These are phyloP conservation scores for Xerus inauris DNA, from an alignment of 2,113 vertebrate species.

Conservation along the genomic window DNA sequence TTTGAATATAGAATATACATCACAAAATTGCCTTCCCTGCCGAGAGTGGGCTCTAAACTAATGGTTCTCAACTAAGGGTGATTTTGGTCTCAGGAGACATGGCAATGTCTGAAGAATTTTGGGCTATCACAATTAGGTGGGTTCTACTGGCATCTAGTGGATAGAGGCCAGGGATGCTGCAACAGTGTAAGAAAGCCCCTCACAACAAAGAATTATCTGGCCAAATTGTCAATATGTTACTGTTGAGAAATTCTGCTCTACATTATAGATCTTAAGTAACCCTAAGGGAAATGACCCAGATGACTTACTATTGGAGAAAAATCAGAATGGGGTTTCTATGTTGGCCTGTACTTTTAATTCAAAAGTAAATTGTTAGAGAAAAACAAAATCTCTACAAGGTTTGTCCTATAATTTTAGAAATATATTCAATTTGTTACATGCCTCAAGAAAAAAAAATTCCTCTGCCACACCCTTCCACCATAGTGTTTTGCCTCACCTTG, in stretches of 20 bases:
- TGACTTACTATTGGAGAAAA: slow-evolving; percentile 8
- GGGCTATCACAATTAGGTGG: neutral
- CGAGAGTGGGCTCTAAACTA: slow-evolving; percentile 55
- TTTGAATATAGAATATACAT: slow-evolving; percentile 81
- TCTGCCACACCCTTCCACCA: too few species aligned
- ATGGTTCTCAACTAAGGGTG: slow-evolving; percentile 47
- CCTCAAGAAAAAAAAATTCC: slow-evolving; percentile 23
- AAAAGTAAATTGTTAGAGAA: slow-evolving; percentile 31
- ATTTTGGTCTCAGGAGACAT: slow-evolving; percentile 9
- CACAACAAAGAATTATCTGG: slow-evolving; percentile 54
- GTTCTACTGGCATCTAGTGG: slow-evolving; percentile 38
- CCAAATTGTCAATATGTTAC: slow-evolving; percentile 6
- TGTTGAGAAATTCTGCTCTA: slow-evolving; percentile 33
- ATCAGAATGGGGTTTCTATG: neutral
- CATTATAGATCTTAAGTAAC: slow-evolving; percentile 33
- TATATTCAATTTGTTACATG: neutral
- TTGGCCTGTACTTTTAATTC: neutral
- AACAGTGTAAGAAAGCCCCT: neutral
- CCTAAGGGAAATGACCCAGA: slow-evolving; percentile 36
- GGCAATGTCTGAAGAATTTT: slow-evolving; percentile 32
- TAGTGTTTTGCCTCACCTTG: too few species aligned
- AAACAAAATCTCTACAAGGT: slow-evolving; percentile 21
- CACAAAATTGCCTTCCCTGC: slow-evolving; percentile 64
- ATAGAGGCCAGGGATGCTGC: neutral
- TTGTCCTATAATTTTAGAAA: slow-evolving; percentile 51